A percentile compares a stretch with the other conserved stretches of the same genome.
Evolutionary conservation across 1,140 invertebrate genomes (phyloP).

Genomic region (Lerema accius): DNA sequence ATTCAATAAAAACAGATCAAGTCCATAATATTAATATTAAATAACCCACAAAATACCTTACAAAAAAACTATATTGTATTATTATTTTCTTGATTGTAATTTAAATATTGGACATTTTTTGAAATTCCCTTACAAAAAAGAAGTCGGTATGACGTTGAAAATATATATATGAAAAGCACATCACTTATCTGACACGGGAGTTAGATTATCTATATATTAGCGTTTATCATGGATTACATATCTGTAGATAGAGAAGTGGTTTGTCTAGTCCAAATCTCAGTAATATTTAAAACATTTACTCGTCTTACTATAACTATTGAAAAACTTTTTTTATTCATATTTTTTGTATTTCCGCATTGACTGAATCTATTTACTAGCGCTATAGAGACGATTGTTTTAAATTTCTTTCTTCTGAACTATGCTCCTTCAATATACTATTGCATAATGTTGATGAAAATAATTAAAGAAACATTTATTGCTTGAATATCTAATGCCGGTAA

Average conservation of each 20-base stretch:
- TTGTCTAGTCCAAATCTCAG: constrained; percentile 81
- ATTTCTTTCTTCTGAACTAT: constrained; percentile 33
- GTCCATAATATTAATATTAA: neutral
- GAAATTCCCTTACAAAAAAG: too few relatives aligned
- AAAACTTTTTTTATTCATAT: constrained; percentile 54
- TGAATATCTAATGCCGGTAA: too few relatives aligned
- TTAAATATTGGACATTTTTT: too few relatives aligned
- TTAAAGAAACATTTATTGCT: neutral
- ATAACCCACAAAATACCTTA: too few relatives aligned
- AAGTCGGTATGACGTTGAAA: constrained; percentile 57
- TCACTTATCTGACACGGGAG: constrained; percentile 63
- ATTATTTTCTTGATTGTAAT: too few relatives aligned
- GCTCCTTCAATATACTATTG: constrained; percentile 58
- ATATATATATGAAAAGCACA: constrained; percentile 60
- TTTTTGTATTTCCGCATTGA: constrained; percentile 60
- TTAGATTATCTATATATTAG: constrained; percentile 80
- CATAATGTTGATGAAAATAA: constrained; percentile 33
- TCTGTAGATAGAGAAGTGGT: constrained; percentile 82
- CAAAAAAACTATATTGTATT: too few relatives aligned
- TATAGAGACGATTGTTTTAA: constrained; percentile 22
- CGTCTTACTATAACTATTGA: constrained; percentile 57
- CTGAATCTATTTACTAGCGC: constrained; percentile 62
- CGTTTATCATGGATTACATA: constrained; percentile 82
- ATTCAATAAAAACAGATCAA: neutral
- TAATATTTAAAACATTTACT: constrained; percentile 76